Evolutionary conservation across 2,113 vertebrate species (phyloP).

Genomic region (Scomber scombrus): DNA sequence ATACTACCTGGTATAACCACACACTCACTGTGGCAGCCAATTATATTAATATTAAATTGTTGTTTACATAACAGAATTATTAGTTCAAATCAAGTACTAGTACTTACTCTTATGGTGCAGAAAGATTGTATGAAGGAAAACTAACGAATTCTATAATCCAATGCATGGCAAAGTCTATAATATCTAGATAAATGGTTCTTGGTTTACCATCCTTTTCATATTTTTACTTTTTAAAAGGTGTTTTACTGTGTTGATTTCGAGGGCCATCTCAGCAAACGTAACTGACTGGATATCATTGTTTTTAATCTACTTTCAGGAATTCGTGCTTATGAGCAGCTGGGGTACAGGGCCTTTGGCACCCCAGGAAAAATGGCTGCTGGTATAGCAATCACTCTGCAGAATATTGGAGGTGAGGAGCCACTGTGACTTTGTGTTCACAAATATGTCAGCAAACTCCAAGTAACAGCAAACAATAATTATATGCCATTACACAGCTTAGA

Average conservation of each 20-base stretch:
- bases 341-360: conserved; percentile 94
- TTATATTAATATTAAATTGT: too few species aligned
- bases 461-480: conserved; percentile 23
- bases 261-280: background rate
- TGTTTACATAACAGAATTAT: background rate
- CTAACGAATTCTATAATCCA: background rate
- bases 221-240: background rate
- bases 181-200: background rate
- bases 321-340: conserved; percentile 96
- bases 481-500: background rate
- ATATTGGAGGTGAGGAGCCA: conserved; percentile 91
- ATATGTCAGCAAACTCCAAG: background rate
- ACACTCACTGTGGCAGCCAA: too few species aligned
- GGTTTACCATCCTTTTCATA: background rate
- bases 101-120: too few species aligned
- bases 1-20: too few species aligned
- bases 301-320: conserved; percentile 87
- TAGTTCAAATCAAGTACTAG: too few species aligned
- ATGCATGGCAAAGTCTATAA: background rate
- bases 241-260: conserved; percentile 21
- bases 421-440: too few species aligned
- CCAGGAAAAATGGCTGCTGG: conserved; percentile 96
- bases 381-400: conserved; percentile 95
- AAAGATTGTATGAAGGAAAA: background rate
- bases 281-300: conserved; percentile 16